A percentile compares a stretch with the other conserved stretches of the same genome.
Conservation (phyloP, 2,888 invertebrate genomes). For the Sinhomidia bicolor region DNA sequence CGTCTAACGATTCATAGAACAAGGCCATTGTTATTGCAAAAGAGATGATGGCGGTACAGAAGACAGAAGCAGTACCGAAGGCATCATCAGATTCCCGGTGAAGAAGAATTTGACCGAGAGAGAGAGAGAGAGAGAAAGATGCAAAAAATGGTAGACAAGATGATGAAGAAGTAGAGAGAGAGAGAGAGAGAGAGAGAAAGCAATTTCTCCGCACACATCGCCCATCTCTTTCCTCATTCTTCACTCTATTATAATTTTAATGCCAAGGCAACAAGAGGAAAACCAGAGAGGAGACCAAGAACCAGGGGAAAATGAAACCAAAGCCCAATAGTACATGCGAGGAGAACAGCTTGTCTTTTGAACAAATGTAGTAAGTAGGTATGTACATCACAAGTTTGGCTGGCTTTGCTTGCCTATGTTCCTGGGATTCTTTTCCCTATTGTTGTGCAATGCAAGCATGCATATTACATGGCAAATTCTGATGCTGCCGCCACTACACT, state of each 20-base stretch:
- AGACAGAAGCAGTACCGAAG: too few species aligned
- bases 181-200: too few species aligned
- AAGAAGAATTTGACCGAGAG: constrained; percentile 5
- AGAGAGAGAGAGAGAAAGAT: background rate
- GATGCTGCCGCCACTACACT: too few species aligned
- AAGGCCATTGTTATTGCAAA: constrained; percentile 23
- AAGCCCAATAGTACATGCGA: background rate
- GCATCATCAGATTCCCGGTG: background rate
- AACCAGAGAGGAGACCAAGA: background rate
- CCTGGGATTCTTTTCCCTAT: background rate
- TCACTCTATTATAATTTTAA: constrained; percentile 24
- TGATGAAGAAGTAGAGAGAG: too few species aligned
- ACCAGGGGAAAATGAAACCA: background rate
- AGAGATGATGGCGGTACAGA: too few species aligned
- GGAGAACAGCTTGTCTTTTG: constrained; percentile 23
- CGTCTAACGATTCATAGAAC: background rate
- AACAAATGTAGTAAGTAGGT: too few species aligned
- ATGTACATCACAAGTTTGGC: too few species aligned
- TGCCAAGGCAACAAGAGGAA: constrained; percentile 47
- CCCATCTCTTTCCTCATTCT: background rate
- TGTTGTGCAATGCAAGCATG: constrained; percentile 1
- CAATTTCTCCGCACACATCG: background rate
- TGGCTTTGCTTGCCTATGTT: background rate
- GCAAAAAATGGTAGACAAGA: too few species aligned
- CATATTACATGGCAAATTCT: background rate